phyloP scores from a whole-genome alignment of 2,888 invertebrate genomes.

The Apeira syringaria region DNA sequence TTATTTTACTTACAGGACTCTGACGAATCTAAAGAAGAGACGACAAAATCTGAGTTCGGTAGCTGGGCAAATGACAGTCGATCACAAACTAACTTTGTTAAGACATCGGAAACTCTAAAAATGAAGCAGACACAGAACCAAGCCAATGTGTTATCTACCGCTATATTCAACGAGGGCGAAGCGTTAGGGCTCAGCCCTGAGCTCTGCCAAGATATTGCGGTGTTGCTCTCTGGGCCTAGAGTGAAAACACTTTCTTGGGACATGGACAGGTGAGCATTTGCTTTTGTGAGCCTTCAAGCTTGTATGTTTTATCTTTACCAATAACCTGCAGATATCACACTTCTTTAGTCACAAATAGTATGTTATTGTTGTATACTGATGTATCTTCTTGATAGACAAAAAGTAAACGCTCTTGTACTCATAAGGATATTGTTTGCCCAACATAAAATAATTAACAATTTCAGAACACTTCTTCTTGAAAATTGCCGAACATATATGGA shows the following conservation, averaged over 20 bases:
- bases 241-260: slow-evolving; percentile 89
- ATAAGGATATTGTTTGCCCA: no score
- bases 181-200: slow-evolving; percentile 86
- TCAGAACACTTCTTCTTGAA: slow-evolving; percentile 42
- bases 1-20: slow-evolving; percentile 55
- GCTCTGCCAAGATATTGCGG: slow-evolving; percentile 88
- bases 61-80: slow-evolving; percentile 76
- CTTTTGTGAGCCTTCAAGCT: no score
- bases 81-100: slow-evolving; percentile 75
- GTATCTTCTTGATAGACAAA: no score
- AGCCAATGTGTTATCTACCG: slow-evolving; percentile 83
- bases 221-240: slow-evolving; percentile 87
- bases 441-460: slow-evolving; percentile 2
- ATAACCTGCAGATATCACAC: no score
- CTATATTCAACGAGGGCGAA: slow-evolving; percentile 84
- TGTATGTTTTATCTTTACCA: no score
- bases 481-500: slow-evolving; percentile 68
- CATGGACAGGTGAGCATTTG: slow-evolving; percentile 65
- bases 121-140: slow-evolving; percentile 62
- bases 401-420: no score
- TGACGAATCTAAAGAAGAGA: slow-evolving; percentile 45
- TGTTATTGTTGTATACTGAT: no score
- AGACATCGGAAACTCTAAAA: slow-evolving; percentile 71
- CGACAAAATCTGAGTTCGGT: slow-evolving; percentile 58
- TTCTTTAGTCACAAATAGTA: no score